phyloP scores from a whole-genome alignment of 2,888 invertebrate genomes.

The Noctua comes region DNA sequence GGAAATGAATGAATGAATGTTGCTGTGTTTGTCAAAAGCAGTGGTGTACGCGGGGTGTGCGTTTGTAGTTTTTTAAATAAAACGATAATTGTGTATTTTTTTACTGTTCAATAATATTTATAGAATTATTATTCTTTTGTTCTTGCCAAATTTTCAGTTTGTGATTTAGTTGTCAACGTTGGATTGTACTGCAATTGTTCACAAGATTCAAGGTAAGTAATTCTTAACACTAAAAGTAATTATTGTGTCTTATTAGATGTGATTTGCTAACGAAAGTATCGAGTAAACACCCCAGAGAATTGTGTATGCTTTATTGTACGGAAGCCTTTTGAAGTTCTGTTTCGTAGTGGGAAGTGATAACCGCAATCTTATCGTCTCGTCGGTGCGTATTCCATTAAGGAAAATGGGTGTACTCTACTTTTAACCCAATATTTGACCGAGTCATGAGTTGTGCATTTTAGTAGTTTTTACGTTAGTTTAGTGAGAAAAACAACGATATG shows the following conservation, averaged over 20 bases:
- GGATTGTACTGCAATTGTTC: constrained; percentile 38
- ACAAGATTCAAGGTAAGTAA: constrained; percentile 62
- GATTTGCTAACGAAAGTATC: constrained; percentile 10
- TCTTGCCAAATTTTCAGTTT: constrained; percentile 27
- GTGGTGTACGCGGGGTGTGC: constrained; percentile 59
- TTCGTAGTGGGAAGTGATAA: constrained; percentile 11
- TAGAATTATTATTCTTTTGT: constrained; percentile 26
- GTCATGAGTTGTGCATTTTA: constrained; percentile 9
- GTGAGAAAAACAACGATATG: neutral
- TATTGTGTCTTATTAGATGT: neutral
- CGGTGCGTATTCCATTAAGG: constrained; percentile 27
- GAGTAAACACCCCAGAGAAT: neutral
- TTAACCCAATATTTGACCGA: neutral
- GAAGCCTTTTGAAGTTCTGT: neutral
- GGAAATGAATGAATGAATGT: constrained; percentile 42
- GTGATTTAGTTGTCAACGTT: constrained; percentile 37
- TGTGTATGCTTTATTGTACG: neutral
- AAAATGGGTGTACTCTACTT: constrained; percentile 39
- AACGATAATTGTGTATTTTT: constrained; percentile 48
- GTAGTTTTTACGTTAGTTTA: constrained; percentile 1
- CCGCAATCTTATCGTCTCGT: constrained; percentile 14
- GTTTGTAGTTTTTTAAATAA: constrained; percentile 56
- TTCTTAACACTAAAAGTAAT: constrained; percentile 1
- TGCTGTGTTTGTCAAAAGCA: constrained; percentile 52
- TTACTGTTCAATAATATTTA: constrained; percentile 38